phyloP scores from a whole-genome alignment of 2,797 vertebrate species.

The Oryzias sinensis region DNA sequence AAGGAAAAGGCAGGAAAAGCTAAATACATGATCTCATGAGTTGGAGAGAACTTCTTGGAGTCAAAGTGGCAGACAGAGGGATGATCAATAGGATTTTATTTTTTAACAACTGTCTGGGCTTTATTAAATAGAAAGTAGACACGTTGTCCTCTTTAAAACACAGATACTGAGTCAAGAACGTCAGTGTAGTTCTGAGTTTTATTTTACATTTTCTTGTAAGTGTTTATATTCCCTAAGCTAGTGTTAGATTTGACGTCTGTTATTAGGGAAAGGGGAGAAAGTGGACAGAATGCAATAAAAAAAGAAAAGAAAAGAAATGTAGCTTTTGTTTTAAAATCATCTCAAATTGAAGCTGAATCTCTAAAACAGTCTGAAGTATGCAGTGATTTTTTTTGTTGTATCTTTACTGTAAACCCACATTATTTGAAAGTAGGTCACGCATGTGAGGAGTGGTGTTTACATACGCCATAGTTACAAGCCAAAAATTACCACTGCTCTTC shows the following conservation, averaged over 20 bases:
- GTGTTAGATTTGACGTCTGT: constrained; percentile 44
- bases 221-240: constrained; percentile 32
- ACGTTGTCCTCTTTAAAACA: constrained; percentile 26
- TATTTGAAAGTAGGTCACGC: constrained; percentile 67
- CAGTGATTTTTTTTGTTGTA: constrained; percentile 18
- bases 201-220: constrained; percentile 38
- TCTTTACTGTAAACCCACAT: constrained; percentile 42
- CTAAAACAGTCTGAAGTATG: constrained; percentile 31
- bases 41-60: constrained; percentile 34
- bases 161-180: constrained; percentile 40
- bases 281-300: constrained; percentile 7
- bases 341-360: constrained; percentile 22
- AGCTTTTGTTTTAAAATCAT: constrained; percentile 29
- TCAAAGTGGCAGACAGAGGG: constrained; percentile 33
- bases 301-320: constrained; percentile 7
- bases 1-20: constrained; percentile 25
- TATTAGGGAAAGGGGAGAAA: constrained; percentile 54
- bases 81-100: constrained; percentile 25
- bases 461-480: constrained; percentile 52
- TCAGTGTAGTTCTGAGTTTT: constrained; percentile 29
- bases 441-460: constrained; percentile 39
- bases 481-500: constrained; percentile 45
- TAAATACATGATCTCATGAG: constrained; percentile 42
- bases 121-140: constrained; percentile 31
- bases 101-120: constrained; percentile 1